Evolutionary conservation across 2,113 vertebrate genomes (phyloP), one percentile per base, ranked within the genome.

Genomic region (Gadus chalcogrammus): DNA sequence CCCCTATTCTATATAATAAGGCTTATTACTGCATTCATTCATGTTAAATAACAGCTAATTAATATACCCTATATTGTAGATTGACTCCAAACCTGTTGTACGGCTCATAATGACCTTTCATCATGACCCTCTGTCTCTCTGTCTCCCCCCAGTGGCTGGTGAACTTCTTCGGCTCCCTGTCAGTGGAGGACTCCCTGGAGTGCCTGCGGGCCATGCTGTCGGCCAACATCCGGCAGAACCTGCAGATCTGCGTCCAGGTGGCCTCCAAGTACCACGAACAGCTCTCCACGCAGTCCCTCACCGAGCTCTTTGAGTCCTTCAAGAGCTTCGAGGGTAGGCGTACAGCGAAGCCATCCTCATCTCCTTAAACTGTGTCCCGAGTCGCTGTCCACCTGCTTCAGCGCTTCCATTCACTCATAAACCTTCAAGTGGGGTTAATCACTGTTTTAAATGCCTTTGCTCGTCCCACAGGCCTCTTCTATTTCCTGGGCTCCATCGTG

Each of bases 241-340:
- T 99, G 79, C 97, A 99, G 91, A 99, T 99, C 75, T 99, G 96
- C 73, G 97, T 99, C 75, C 97, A 99, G 62, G 97, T 99, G 13
- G 97, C 97, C 78, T 99, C 97, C 76, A 99, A 99, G 74, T 99
- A 99, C 83, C 97, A 99, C 0, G 97, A 99, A 24, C 97, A 99
- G 79, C 94, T 99, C 53, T 93, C 93, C 61, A 99, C 97, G 12
- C 96, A 98, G 85, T 92, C 96, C 3, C 94, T 99, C 62, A 99
- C 97, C 16, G 97, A 99, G 84, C 95, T 99, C 9, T 99, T 99
- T 78, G 97, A 99, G 87, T 99, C 97, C 17, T 99, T 99, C 89
- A 99, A 99, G 88, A 99, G 97, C 84, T 99, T 99, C 85, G 97
- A 99, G 91, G 97, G 97, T 98, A 73, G 72, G 3, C 16, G 3